Base-by-base conservation (phyloP, 2,888 invertebrate genomes). In the Iphiclides podalirius region DNA sequence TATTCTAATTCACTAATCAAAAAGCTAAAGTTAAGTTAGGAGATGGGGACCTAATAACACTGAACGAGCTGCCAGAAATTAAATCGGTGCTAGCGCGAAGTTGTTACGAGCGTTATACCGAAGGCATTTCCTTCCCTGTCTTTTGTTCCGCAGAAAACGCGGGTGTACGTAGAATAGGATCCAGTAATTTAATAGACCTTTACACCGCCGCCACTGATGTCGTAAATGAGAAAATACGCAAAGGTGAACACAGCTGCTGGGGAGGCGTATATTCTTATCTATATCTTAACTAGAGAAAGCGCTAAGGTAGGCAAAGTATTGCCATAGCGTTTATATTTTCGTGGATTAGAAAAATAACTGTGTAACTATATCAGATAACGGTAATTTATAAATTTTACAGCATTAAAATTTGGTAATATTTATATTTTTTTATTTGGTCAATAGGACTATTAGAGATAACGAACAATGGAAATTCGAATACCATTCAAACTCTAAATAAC, bases 121-220 rank as follows among this genome's bases (percentile, higher is more conserved):
- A 47, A 48, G 55, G 47, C 37, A 50, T 58, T 54, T 55, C 54
- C 51, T 50, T 28, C 47, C 40, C 35, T 34, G 44, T 36, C 52
- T 52, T 54, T 58, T 56, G 54, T 56, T 53, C 39, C 38, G 44
- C 38, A 14, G 35, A 35, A 14, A 31, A 48, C 52, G 47, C 44
- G 47, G 52, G 42, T 50, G 47, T 48, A 52, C 45, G 52, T 53
- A 40, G 52, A 49, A 55, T 47, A 42, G 54, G 50, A 50, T 52
- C 43, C 50, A 53, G 64, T 61, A 65, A 68, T 64, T 66, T 70
- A 67, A 72, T 66, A 64, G 57, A 51, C 36, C 61, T 53, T 50
- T 52, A 60, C 49, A 58, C 57, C 57, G 40, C 51, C 50, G 52
- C 56, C 56, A 37, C 51, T 56, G 59, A 52, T 49, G 47, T 49